A percentile compares a stretch with the other conserved stretches of the same genome.
phyloP scores from a whole-genome alignment of 1,140 invertebrate genomes.

The Oryctes rhinoceros region DNA sequence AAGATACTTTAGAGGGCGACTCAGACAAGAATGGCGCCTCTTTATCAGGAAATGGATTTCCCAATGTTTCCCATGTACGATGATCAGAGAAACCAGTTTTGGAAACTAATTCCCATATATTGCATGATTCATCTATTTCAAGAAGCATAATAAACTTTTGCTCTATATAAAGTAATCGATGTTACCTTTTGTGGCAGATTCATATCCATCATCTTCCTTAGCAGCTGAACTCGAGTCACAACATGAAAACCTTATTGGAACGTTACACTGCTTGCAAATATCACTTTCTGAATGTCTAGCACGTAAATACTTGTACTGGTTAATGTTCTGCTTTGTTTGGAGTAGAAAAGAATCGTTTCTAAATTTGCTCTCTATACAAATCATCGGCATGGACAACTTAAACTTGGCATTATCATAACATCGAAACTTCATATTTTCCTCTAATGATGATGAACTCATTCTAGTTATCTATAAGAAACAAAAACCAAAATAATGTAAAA shows the following conservation, averaged over 20 bases:
- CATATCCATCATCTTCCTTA: not conserved
- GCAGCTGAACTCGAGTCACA: not conserved
- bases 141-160: not conserved
- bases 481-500: not conserved
- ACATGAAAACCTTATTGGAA: not conserved
- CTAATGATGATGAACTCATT: not conserved
- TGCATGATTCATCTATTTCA: constrained; percentile 8
- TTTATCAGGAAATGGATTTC: constrained; percentile 51
- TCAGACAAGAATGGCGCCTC: constrained; percentile 55
- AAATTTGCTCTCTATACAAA: constrained; percentile 23
- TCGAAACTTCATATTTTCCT: not conserved
- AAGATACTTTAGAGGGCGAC: constrained; percentile 47
- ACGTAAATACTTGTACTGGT: not conserved
- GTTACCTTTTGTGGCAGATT: not conserved
- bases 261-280: not conserved
- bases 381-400: constrained; percentile 18
- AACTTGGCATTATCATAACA: constrained; percentile 13
- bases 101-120: constrained; percentile 55
- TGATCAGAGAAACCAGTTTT: constrained; percentile 47
- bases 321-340: constrained; percentile 22
- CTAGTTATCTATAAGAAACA: not conserved
- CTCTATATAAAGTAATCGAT: not conserved
- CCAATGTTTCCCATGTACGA: constrained; percentile 56
- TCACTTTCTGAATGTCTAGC: constrained; percentile 15
- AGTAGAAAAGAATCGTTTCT: constrained; percentile 18